Base-by-base conservation (phyloP, 92 coral and sea anemone species). In the Actinernus sp. region DNA sequence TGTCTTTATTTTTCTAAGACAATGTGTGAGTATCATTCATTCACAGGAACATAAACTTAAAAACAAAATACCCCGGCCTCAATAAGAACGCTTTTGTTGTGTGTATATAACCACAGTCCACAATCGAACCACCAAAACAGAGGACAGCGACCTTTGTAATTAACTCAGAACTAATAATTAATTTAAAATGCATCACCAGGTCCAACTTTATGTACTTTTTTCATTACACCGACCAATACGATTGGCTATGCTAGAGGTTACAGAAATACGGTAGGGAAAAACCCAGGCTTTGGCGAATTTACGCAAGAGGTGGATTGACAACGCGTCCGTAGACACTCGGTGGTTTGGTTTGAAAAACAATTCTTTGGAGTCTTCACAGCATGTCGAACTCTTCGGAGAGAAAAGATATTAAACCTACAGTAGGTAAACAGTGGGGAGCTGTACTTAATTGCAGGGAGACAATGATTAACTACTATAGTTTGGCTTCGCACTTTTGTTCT, bases 161-260 rank as follows among this genome's bases (percentile, higher is more conserved):
- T 60, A 22, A 20, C 32, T 60, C 13, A 34, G 6, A 30, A 43
- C 37, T 55, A 55, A 24, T 55, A 55, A 37, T 34, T 11, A 28
- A 60, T 60, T 60, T 34, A 60, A 56, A 60, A 27, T 60, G 43
- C 52, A 39, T 21, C 34, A 39, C 27, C 22, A 25, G 26, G 51
- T 23, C 24, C 30, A 8, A 60, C 39, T 36, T 34, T 4, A 44
- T 60, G 67, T 39, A 60, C 25, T 22, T 14, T 60, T 12, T 22
- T 13, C 43, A 60, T 39, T 60, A 60, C 26, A 17, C 7, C 30
- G 31, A 1, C 31, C 2, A 3, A 19, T 60, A 22, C 39, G 1
- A 60, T 34, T 60, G 67, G 52, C 20, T 55, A 18, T 7, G 8
- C 8, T 9, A 8, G 21, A 6, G 8, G 22, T 45, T 5, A 17